phyloP scores from a whole-genome alignment of 1,140 invertebrate species.

The Himalopsyche phryganea region DNA sequence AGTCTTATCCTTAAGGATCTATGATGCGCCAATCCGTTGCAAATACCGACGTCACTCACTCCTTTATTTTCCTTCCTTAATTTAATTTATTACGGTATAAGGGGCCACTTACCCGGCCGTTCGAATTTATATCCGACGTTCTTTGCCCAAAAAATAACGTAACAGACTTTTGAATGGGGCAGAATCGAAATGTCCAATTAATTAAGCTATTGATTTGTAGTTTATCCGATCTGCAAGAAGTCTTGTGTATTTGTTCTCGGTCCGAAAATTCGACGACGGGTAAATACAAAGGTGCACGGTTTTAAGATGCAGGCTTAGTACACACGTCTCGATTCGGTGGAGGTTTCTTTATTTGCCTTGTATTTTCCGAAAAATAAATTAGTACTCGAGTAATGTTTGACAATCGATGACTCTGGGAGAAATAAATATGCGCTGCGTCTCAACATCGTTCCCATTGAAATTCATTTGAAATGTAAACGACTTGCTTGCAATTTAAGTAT shows the following conservation, averaged over 20 bases:
- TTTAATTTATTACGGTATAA: slow-evolving; percentile 34
- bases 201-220: slow-evolving; percentile 36
- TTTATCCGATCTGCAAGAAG: slow-evolving; percentile 26
- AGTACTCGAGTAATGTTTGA: slow-evolving; percentile 29
- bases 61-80: slow-evolving; percentile 26
- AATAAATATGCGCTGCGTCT: slow-evolving; percentile 19
- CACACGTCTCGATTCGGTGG: too few relatives aligned
- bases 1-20: too few relatives aligned
- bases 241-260: slow-evolving; percentile 14
- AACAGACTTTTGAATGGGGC: slow-evolving; percentile 34
- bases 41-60: slow-evolving; percentile 5
- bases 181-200: slow-evolving; percentile 36
- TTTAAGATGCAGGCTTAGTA: background rate
- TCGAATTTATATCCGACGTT: slow-evolving; percentile 15
- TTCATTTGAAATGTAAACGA: slow-evolving; percentile 34
- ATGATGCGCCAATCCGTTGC: background rate
- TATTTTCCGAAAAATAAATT: slow-evolving; percentile 24
- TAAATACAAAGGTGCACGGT: background rate
- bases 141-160: slow-evolving; percentile 19
- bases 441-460: slow-evolving; percentile 28
- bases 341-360: slow-evolving; percentile 14
- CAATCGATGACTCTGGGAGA: slow-evolving; percentile 31
- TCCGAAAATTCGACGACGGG: slow-evolving; percentile 6
- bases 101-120: slow-evolving; percentile 12
- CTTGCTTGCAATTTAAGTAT: slow-evolving; percentile 35